Percentiles rank a stretch among this genome's conserved stretches.
These are phyloP conservation scores for Danio aesculapii DNA, from an alignment of 2,797 vertebrate species.

Conservation along the genomic window DNA sequence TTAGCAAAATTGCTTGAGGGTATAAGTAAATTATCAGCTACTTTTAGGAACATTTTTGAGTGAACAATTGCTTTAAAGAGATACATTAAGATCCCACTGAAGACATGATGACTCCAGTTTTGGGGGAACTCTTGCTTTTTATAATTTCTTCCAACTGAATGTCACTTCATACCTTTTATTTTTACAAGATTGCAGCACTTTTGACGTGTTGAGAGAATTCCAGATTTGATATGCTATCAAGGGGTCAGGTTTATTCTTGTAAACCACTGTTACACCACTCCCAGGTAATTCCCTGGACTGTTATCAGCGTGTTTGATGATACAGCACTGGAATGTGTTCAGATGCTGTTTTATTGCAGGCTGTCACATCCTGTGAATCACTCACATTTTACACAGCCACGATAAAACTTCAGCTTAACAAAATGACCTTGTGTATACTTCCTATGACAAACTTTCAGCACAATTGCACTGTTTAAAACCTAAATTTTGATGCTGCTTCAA, in stretches of 20 bases:
- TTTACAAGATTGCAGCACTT: slow-evolving; percentile 7
- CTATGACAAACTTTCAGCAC: background rate
- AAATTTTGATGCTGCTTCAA: background rate
- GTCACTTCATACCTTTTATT: background rate
- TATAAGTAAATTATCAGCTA: too few relatives aligned
- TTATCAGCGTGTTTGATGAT: slow-evolving; percentile 48
- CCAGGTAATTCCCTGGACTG: slow-evolving; percentile 27
- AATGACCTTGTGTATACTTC: slow-evolving; percentile 13
- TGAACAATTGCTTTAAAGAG: too few relatives aligned
- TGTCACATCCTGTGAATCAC: slow-evolving; percentile 54
- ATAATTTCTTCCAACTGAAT: background rate
- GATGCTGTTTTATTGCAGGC: slow-evolving; percentile 43
- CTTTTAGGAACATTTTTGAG: too few relatives aligned
- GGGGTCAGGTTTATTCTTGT: slow-evolving; percentile 43
- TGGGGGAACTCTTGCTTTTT: background rate
- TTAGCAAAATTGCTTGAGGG: too few relatives aligned
- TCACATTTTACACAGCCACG: slow-evolving; percentile 26
- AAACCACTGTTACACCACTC: slow-evolving; percentile 25
- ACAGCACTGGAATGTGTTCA: slow-evolving; percentile 29
- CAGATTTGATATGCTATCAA: slow-evolving; percentile 27
- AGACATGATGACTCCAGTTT: background rate
- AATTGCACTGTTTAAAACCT: background rate
- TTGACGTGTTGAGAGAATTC: background rate
- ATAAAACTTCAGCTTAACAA: slow-evolving; percentile 11
- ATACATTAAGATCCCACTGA: too few relatives aligned